Conservation (phyloP, 2,888 invertebrate genomes). For the Linnaemya vulpina region DNA sequence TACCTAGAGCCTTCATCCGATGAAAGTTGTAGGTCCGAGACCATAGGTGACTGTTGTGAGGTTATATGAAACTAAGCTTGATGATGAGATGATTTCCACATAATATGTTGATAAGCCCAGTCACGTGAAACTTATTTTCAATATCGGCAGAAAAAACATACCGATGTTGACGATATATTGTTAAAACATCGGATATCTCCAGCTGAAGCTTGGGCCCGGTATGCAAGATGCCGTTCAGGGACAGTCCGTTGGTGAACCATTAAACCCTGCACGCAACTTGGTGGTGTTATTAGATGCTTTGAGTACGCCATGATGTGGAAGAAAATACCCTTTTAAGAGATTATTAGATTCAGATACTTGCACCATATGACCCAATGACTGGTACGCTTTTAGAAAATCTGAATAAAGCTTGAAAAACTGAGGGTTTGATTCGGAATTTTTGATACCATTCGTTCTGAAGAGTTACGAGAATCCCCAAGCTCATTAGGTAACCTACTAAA, state of each 20-base stretch:
- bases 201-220: slow-evolving; percentile 44
- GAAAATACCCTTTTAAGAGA: too few relatives aligned
- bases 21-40: slow-evolving; percentile 41
- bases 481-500: slow-evolving; percentile 4
- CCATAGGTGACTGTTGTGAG: too few relatives aligned
- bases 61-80: slow-evolving; percentile 27
- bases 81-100: slow-evolving; percentile 22
- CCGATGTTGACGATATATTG: neutral
- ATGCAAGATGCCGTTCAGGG: slow-evolving; percentile 55
- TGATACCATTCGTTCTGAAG: slow-evolving; percentile 10
- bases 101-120: slow-evolving; percentile 25
- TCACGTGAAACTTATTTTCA: slow-evolving; percentile 51
- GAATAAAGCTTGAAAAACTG: neutral
- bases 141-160: slow-evolving; percentile 52
- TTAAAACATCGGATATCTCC: slow-evolving; percentile 46
- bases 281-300: slow-evolving; percentile 46
- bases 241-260: slow-evolving; percentile 47
- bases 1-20: slow-evolving; percentile 17
- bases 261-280: slow-evolving; percentile 37
- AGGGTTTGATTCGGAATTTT: slow-evolving; percentile 7
- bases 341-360: too few relatives aligned
- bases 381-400: slow-evolving; percentile 17
- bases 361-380: slow-evolving; percentile 20
- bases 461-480: slow-evolving; percentile 15
- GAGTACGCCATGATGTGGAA: too few relatives aligned